Evolutionary conservation across 2,888 invertebrate genomes (phyloP).

Genomic region (Dicyrtomina minuta): DNA sequence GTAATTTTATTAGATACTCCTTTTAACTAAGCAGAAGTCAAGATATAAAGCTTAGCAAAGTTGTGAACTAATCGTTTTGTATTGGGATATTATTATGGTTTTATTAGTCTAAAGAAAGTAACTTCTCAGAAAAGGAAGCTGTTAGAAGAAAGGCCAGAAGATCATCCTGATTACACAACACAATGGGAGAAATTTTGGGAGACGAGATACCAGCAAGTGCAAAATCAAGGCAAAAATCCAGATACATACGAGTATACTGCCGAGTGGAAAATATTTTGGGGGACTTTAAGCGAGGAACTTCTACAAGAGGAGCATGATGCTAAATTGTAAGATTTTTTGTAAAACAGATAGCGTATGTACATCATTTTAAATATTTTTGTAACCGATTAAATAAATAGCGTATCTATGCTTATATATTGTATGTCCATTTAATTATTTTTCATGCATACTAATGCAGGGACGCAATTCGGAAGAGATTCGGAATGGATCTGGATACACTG

Average conservation of each 20-base stretch:
- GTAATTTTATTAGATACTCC: conserved; percentile 32
- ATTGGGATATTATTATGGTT: neutral
- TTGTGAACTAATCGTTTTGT: too few species aligned
- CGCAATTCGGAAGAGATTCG: conserved; percentile 41
- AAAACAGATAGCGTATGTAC: too few species aligned
- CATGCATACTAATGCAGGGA: conserved; percentile 28
- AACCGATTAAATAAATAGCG: too few species aligned
- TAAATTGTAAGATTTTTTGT: conserved; percentile 40
- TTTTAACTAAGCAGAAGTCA: too few species aligned
- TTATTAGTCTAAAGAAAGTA: conserved; percentile 10
- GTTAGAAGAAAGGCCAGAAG: conserved; percentile 42
- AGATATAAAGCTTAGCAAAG: too few species aligned
- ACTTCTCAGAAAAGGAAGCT: conserved; percentile 6
- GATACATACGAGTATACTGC: conserved; percentile 45
- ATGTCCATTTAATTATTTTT: too few species aligned
- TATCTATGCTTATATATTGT: too few species aligned
- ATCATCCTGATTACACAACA: conserved; percentile 46
- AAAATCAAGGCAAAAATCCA: conserved; percentile 41
- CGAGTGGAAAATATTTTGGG: conserved; percentile 51
- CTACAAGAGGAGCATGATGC: conserved; percentile 40
- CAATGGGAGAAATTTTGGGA: conserved; percentile 53
- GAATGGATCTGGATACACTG: conserved; percentile 47
- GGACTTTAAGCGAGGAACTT: conserved; percentile 35
- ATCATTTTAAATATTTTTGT: too few species aligned
- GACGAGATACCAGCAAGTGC: conserved; percentile 46